These are phyloP conservation scores for Stomorhina lunata DNA, from an alignment of 2,888 invertebrate species.

Conservation along the genomic window DNA sequence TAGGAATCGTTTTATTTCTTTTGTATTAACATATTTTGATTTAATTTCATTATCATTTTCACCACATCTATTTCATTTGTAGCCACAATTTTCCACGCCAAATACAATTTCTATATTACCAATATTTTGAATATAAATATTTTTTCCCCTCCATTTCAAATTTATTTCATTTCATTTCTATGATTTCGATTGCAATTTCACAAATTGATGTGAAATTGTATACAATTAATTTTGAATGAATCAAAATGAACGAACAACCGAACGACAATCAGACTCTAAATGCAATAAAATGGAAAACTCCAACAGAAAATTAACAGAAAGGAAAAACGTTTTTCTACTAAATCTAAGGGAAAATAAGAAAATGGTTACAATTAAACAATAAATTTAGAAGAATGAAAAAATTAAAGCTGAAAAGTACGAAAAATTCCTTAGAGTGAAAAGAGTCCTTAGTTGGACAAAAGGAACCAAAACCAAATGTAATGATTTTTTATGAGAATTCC, in stretches of 20 bases:
- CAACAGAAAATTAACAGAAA: neutral
- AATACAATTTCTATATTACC: neutral
- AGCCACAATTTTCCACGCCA: neutral
- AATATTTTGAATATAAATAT: neutral
- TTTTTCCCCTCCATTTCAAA: neutral
- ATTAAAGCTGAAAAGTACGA: neutral
- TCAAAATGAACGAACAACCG: neutral
- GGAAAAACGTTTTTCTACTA: neutral
- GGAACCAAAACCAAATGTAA: slow-evolving; percentile 15
- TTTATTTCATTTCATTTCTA: neutral
- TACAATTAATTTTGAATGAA: slow-evolving; percentile 53
- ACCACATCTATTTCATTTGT: neutral
- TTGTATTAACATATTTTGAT: slow-evolving; percentile 1
- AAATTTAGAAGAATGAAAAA: neutral
- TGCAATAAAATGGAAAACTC: slow-evolving; percentile 33
- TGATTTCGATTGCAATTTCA: slow-evolving; percentile 49
- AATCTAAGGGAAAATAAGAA: slow-evolving; percentile 2
- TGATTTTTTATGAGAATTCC: slow-evolving; percentile 1
- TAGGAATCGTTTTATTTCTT: neutral
- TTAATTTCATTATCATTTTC: slow-evolving; percentile 19
- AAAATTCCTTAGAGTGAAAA: too few species aligned
- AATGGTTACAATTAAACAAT: slow-evolving; percentile 46
- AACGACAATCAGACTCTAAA: neutral
- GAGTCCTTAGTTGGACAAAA: neutral
- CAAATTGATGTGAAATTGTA: slow-evolving; percentile 54